Evolutionary conservation across 2,888 invertebrate genomes (phyloP), one percentile per base, ranked within the genome.

Genomic region (Thereva unica): DNA sequence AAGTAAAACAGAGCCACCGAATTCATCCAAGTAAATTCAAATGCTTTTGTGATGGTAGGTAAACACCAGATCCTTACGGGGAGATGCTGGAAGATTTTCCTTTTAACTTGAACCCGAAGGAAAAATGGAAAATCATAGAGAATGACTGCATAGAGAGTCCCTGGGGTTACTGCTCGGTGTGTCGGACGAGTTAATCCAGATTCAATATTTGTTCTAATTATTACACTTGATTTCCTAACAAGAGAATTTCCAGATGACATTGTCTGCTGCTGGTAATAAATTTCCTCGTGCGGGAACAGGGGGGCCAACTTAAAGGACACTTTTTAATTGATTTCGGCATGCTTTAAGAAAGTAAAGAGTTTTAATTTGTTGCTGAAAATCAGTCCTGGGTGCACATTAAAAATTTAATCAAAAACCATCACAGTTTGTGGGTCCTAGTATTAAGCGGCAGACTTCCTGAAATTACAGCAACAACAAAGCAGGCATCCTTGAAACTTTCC

Each of bases 221-320:
- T 71, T 71, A 69, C 71, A 71, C 71, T 71, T 71, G 71, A 71
- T 71, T 71, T 71, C 71, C 52, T 67, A 66, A 66, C 69, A 68
- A 64, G 64, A 23, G 53, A 64, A 47, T 49, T 23, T 42, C 9
- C 52, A 8, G 12, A 10, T 64, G 55, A 64, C 55, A 64, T 23
- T 37, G 23, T 38, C 56, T 23, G 35, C 8, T 23, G 23, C 23
- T 23, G 23, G 23, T 23, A 23, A 23, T 23, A 23, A 23, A 23
- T 23, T 23, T 23, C 23, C 23, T 23, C 2, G 23, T 23, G 23
- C 23, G 23, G 23, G 23, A 23, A 2, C 23, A 23, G 23, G 23
- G 2, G 23, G 23, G 2, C 23, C 23, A 23, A 23, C 23, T 23
- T 23, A 23, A 23, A 23, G 23, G 23, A 23, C 23, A 23, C 23